These are phyloP conservation scores for Acanthiza pusilla DNA, from an alignment of 2,797 vertebrate species.

Conservation along the genomic window DNA sequence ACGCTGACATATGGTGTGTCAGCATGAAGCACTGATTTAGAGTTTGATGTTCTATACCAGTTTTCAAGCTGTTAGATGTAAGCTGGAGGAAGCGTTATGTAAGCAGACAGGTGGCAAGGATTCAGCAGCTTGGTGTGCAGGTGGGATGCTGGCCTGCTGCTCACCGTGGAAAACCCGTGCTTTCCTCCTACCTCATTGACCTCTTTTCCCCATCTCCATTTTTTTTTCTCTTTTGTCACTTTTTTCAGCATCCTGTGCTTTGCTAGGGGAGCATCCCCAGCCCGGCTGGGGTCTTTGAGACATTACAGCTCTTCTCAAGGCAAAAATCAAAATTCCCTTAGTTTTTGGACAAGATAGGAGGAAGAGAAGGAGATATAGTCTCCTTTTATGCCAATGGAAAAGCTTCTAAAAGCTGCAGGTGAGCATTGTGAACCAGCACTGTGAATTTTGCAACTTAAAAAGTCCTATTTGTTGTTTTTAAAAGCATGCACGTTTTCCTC, in stretches of 20 bases:
- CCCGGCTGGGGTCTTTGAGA: neutral
- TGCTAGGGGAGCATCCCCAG: neutral
- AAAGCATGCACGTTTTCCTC: neutral
- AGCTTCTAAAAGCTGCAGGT: neutral
- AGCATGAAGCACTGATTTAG: slow-evolving; percentile 3
- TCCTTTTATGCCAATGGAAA: neutral
- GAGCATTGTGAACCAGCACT: neutral
- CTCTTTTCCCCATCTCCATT: neutral
- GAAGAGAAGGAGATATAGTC: neutral
- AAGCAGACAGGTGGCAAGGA: slow-evolving; percentile 22
- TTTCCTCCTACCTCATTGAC: neutral
- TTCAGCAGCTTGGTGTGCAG: slow-evolving; percentile 17
- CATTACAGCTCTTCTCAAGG: neutral
- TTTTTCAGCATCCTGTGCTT: neutral
- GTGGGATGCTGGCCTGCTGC: neutral
- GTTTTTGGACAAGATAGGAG: accelerated
- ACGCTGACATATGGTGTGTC: slow-evolving; percentile 5
- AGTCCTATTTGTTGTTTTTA: neutral
- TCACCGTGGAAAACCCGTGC: accelerated
- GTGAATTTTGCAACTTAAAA: neutral
- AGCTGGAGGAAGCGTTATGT: neutral
- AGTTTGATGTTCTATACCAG: neutral
- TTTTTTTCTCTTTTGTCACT: neutral
- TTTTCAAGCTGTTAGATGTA: neutral
- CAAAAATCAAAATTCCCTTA: neutral